Evolutionary conservation across 2,888 invertebrate species (phyloP), one percentile per base, ranked within the genome.

Genomic region (Calephelis perditalis): DNA sequence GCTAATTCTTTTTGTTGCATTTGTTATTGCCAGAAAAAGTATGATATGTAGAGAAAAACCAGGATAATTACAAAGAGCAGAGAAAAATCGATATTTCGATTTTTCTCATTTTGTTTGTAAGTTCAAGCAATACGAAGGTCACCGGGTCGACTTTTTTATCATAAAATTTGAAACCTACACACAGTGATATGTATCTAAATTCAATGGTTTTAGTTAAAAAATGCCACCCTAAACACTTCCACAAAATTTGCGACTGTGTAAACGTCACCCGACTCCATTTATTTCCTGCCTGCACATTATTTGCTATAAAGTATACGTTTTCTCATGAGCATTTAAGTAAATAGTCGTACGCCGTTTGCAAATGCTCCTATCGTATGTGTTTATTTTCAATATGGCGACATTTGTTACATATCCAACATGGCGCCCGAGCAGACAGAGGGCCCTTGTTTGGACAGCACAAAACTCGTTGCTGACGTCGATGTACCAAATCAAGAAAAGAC

Each of bases 341-440:
- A 70, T 70, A 70, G 68, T 63, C 68, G 61, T 62, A 62, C 59
- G 49, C 65, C 68, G 66, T 68, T 67, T 68, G 70, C 70, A 67
- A 68, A 63, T 72, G 49, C 49, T 15, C 49, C 49, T 26, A 74
- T 78, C 73, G 72, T 75, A 73, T 75, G 77, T 75, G 76, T 86
- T 86, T 84, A 86, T 89, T 86, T 86, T 82, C 78, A 82, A 82
- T 76, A 83, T 78, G 79, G 78, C 77, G 78, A 84, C 87, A 84
- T 86, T 88, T 86, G 87, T 87, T 88, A 84, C 79, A 74, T 74
- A 78, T 81, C 77, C 83, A 82, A 84, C 75, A 84, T 86, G 86
- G 87, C 88, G 87, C 84, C 49, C 82, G 81, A 79, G 62, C 72
- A 76, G 86, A 86, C 86, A 84, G 84, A 82, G 82, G 72, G 79